Conservation (phyloP, 35 echinoderm and acorn worm species). For the Amphiura filiformis region DNA sequence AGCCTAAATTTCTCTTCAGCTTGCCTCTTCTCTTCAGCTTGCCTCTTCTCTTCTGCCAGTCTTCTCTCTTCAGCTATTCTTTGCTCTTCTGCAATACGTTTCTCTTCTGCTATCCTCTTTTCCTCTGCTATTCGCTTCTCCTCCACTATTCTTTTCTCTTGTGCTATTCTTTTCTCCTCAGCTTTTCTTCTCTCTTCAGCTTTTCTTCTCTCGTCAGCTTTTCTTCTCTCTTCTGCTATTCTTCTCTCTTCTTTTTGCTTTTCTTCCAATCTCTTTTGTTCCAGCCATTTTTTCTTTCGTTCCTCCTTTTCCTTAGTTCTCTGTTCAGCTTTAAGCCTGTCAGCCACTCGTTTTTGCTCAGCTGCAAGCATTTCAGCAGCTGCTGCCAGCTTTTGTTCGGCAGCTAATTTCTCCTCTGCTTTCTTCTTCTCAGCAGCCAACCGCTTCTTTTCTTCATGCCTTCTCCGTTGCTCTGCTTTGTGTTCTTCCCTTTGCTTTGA, state of each 20-base stretch:
- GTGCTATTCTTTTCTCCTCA: conserved; percentile 31
- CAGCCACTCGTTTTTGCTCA: conserved; percentile 33
- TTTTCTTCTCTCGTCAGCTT: background rate
- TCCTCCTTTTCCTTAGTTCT: background rate
- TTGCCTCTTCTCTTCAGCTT: conserved; percentile 47
- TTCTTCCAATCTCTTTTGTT: conserved; percentile 15
- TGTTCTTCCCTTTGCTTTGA: background rate
- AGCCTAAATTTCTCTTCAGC: conserved; percentile 17
- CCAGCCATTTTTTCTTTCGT: conserved; percentile 38
- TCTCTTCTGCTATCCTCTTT: conserved; percentile 5
- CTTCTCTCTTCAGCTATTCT: background rate
- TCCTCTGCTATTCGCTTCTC: background rate
- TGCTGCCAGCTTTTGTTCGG: background rate
- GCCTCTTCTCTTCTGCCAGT: background rate
- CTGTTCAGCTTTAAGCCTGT: conserved; percentile 15
- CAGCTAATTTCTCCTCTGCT: background rate
- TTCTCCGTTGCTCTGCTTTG: background rate
- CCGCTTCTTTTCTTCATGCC: background rate
- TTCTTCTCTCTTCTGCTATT: background rate
- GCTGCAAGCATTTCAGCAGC: background rate
- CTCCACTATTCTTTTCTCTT: background rate
- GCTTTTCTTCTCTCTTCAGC: background rate
- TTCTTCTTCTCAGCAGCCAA: background rate
- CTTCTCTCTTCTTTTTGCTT: background rate
- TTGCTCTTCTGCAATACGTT: background rate